Conservation (phyloP, 2,113 vertebrate species). For the Ammodytes marinus region DNA sequence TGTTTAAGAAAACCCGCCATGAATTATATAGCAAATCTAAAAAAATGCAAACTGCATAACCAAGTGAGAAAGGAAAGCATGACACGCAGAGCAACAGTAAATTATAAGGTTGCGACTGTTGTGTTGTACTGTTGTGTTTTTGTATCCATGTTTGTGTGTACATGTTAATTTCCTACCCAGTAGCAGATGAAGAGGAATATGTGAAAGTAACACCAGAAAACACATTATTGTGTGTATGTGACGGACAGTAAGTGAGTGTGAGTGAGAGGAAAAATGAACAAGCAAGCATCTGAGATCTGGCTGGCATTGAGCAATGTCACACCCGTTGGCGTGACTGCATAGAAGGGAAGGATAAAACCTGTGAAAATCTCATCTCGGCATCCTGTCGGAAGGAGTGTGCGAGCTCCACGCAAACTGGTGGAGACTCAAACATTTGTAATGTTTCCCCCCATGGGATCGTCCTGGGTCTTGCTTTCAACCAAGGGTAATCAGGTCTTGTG, state of each 20-base stretch:
- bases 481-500: constrained; percentile 29
- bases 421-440: neutral
- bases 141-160: neutral
- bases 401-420: neutral
- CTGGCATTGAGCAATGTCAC: neutral
- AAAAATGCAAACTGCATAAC: too few relatives aligned
- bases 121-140: neutral
- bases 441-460: constrained; percentile 16
- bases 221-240: constrained; percentile 5
- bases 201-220: constrained; percentile 24
- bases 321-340: constrained; percentile 2
- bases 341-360: constrained; percentile 3
- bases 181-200: constrained; percentile 3
- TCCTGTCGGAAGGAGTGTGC: neutral
- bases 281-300: constrained; percentile 14
- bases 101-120: neutral
- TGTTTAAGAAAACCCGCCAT: too few relatives aligned
- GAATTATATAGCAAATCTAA: too few relatives aligned
- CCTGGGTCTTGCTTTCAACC: neutral
- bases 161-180: neutral
- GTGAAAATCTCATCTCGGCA: neutral
- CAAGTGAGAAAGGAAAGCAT: too few relatives aligned
- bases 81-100: neutral
- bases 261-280: constrained; percentile 7
- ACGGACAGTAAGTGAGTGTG: neutral